A percentile compares a stretch with the other conserved stretches of the same genome.
These are phyloP conservation scores for Heliangelus exortis DNA, from an alignment of 2,797 vertebrate genomes.

Conservation along the genomic window DNA sequence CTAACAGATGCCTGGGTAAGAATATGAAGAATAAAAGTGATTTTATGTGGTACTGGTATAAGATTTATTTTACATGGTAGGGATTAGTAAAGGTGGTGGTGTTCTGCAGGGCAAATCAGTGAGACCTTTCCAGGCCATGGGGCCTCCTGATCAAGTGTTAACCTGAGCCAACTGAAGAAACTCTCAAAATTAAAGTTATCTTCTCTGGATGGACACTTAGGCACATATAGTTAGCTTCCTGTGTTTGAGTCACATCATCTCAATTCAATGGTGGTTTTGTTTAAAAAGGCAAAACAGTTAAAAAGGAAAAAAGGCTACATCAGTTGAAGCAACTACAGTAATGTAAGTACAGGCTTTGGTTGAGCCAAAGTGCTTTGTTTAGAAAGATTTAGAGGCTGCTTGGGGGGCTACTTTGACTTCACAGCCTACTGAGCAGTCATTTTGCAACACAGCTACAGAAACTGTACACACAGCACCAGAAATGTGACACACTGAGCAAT, in stretches of 20 bases:
- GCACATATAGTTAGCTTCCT: not conserved
- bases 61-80: not conserved
- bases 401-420: not conserved
- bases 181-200: rapidly evolving
- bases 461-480: not conserved
- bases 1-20: not conserved
- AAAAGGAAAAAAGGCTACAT: too few relatives aligned
- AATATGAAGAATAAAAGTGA: not conserved
- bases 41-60: not conserved
- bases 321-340: not conserved
- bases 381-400: not conserved
- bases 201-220: not conserved
- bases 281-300: not conserved
- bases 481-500: not conserved
- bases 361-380: not conserved
- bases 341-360: not conserved
- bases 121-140: rapidly evolving
- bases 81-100: not conserved
- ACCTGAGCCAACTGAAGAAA: not conserved
- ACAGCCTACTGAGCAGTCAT: not conserved
- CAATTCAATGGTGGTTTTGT: not conserved
- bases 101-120: not conserved
- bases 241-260: not conserved
- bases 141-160: not conserved
- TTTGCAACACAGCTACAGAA: not conserved